Base-by-base conservation (phyloP, 2,113 vertebrate genomes). In the Laterallus jamaicensis region DNA sequence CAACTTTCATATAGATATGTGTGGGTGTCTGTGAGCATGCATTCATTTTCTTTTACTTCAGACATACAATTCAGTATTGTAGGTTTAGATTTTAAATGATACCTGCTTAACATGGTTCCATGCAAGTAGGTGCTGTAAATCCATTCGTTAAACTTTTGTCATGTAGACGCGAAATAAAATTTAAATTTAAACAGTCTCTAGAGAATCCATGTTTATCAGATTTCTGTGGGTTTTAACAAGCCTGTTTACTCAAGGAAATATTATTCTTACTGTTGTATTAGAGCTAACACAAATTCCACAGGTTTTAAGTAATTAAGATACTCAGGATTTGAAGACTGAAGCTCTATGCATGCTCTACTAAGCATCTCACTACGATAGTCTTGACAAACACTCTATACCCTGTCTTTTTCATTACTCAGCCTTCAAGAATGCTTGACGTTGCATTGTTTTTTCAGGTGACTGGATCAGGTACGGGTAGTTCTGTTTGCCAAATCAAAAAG, bases 161-260 rank as follows among this genome's bases (percentile, higher is more conserved):
- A 70, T 73, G 50, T 79, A 49, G 49, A 82, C 88, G 19, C 62
- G 44, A 88, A 97, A 91, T 79, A 84, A 71, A 93, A 90, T 95
- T 94, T 88, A 82, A 88, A 86, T 94, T 78, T 90, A 83, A 90
- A 74, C 32, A 66, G 52, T 24, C 39, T 83, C 71, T 70, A 67
- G 69, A 90, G 76, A 93, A 93, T 70, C n/a, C 52, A 55, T 56
- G 73, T 88, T 92, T 95, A 88, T 71, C 68, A 96, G 55, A 85
- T 90, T 76, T 92, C 62, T 87, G 29, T 52, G 49, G 49, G 74
- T 73, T 96, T 60, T 87, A 82, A 62, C 88, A 95, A 94, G 62
- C 60, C 26, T 93, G 56, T 90, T 96, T 94, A 77, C 76, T 86
- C 47, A 35, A 92, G 92, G 40, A 96, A 93, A 90, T 88, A 92